Evolutionary conservation across 2,113 vertebrate genomes (phyloP).

Genomic region (Leucopsar rothschildi): DNA sequence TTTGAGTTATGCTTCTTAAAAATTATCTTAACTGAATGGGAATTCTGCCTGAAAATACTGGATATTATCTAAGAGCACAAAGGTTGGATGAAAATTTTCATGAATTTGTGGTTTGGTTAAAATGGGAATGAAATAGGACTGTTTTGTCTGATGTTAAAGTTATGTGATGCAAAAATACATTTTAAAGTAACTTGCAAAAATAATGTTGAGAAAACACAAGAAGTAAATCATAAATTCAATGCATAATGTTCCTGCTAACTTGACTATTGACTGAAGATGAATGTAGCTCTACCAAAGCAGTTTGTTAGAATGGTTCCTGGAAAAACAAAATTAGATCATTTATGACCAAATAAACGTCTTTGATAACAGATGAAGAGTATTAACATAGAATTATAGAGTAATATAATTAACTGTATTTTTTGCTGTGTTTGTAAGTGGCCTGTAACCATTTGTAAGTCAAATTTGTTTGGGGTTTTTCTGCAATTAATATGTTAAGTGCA

Average conservation of each 20-base stretch:
- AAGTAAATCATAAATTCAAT: background rate
- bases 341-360: background rate
- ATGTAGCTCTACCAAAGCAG: background rate
- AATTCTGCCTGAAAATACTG: background rate
- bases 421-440: background rate
- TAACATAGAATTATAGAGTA: background rate
- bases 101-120: background rate
- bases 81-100: background rate
- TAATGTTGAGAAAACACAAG: background rate
- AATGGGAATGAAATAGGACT: background rate
- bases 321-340: background rate
- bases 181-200: background rate
- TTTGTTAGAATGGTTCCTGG: background rate
- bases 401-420: background rate
- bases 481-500: background rate
- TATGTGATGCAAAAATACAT: background rate
- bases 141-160: background rate
- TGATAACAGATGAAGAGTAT: background rate
- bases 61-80: background rate
- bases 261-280: background rate
- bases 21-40: background rate
- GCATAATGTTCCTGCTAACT: background rate
- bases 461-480: background rate
- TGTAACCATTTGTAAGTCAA: background rate
- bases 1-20: background rate